These are phyloP conservation scores for Mormyrus lacerda DNA, from an alignment of 2,113 vertebrate genomes.

Conservation along the genomic window DNA sequence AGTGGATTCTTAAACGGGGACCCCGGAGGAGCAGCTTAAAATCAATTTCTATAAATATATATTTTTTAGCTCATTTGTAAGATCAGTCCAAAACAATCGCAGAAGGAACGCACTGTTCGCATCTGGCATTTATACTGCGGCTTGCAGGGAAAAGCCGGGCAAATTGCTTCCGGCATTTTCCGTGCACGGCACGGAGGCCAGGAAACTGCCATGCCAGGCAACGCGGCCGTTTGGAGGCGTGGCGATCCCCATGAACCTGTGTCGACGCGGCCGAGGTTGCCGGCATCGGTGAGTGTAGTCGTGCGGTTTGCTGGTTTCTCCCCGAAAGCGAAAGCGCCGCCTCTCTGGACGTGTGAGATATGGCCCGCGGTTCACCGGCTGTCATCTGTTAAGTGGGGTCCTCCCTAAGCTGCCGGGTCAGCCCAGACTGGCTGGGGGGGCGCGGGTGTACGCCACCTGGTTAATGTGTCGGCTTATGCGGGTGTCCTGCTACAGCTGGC, in stretches of 20 bases:
- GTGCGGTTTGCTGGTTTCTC: neutral
- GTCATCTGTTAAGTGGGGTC: neutral
- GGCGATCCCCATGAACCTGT: neutral
- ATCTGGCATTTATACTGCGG: slow-evolving; percentile 49
- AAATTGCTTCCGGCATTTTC: slow-evolving; percentile 33
- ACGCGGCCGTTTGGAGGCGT: slow-evolving; percentile 22
- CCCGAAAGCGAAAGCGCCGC: neutral
- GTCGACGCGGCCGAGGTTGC: neutral
- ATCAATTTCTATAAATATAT: slow-evolving; percentile 48
- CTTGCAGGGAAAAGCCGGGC: slow-evolving; percentile 31
- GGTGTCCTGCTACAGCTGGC: slow-evolving; percentile 28
- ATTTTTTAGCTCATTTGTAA: slow-evolving; percentile 44
- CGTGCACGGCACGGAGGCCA: slow-evolving; percentile 14
- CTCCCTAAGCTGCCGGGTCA: neutral
- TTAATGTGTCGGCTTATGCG: neutral
- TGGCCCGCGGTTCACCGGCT: neutral
- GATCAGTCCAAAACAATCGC: slow-evolving; percentile 45
- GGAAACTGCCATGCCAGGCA: slow-evolving; percentile 2
- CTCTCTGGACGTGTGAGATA: neutral
- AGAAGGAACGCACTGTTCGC: slow-evolving; percentile 38
- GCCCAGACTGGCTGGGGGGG: neutral
- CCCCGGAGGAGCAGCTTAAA: slow-evolving; percentile 27
- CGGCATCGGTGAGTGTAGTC: neutral
- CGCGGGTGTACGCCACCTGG: neutral
- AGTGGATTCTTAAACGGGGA: slow-evolving; percentile 31